A percentile compares a stretch with the other conserved stretches of the same genome.
These are phyloP conservation scores for Torymus texanus DNA, from an alignment of 2,888 invertebrate genomes.

Conservation along the genomic window DNA sequence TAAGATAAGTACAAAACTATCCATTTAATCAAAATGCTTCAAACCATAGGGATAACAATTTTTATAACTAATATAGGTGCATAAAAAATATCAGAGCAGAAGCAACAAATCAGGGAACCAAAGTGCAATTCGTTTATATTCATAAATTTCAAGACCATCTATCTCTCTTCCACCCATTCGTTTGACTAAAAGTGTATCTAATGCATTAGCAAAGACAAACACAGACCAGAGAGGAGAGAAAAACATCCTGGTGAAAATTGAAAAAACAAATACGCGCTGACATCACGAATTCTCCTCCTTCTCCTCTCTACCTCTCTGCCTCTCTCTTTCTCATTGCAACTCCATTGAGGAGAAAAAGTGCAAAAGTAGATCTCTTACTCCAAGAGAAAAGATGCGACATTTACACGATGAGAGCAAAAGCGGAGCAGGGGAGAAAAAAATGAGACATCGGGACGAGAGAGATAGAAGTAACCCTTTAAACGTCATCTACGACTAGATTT, in stretches of 20 bases:
- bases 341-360: constrained; percentile 2
- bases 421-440: not conserved
- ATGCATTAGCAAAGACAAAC: constrained; percentile 30
- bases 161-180: not conserved
- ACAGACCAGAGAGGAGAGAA: constrained; percentile 10
- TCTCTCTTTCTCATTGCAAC: not conserved
- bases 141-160: not conserved
- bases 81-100: too few species aligned
- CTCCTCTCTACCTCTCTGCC: too few species aligned
- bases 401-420: not conserved
- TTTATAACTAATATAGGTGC: too few species aligned
- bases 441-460: constrained; percentile 12
- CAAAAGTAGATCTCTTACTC: not conserved
- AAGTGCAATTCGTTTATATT: too few species aligned
- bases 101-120: too few species aligned
- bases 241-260: constrained; percentile 39
- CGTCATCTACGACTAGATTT: constrained; percentile 45
- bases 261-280: constrained; percentile 47
- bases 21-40: too few species aligned
- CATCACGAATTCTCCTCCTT: constrained; percentile 2
- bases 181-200: constrained; percentile 12
- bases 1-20: too few species aligned
- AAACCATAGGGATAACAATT: too few species aligned
- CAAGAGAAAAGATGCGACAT: not conserved
- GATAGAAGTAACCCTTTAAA: constrained; percentile 48